Base-by-base conservation (phyloP, 2,888 invertebrate genomes). In the Digitonthophagus gazella region DNA sequence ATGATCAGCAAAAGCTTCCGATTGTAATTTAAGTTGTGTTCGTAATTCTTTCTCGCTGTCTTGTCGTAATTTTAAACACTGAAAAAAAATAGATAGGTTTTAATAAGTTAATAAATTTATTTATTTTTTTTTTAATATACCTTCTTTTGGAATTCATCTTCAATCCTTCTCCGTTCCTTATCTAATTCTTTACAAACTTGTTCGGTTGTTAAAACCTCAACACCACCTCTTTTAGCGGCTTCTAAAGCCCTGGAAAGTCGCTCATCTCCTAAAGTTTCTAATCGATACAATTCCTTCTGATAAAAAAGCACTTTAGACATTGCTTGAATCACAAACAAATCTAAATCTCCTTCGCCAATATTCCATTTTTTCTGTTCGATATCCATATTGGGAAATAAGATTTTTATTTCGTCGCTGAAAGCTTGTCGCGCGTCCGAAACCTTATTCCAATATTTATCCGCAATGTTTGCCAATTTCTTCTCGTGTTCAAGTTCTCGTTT, bases 1-100 rank as follows among this genome's bases (percentile, higher is more conserved):
- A 73, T 94, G 91, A 79, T 96, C 96, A 64, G 90, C 86, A 81
- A 97, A 96, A 0, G 95, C 90, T 76, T 95, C 93, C 1, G 92
- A 89, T 78, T 97, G 96, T 66, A 93, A 87, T 79, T 93, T 92
- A 70, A 98, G 81, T 77, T 95, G 92, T 11, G 88, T 86, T 58
- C 92, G 89, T 68, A 96, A 82, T 71, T 91, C 91, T 64, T 86
- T 86, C 78, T 96, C 92, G 19, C 90, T 86, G 61, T 90, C 88
- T 0, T 88, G 86, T 75, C 88, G 88, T 56, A 91, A 84, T 77
- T 87, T 84, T 68, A 92, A 82, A 71, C 89, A 84, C 91, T 91
- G 78, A 4, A 80, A 82, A 71, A 2, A 15, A 57, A 16, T n/a
- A 57, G 2, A 57, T n/a, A 57, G 2, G 18, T 19, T 19, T 5